Conservation (phyloP, 2,797 vertebrate genomes). For the Cryptoblepharus egeriae region DNA sequence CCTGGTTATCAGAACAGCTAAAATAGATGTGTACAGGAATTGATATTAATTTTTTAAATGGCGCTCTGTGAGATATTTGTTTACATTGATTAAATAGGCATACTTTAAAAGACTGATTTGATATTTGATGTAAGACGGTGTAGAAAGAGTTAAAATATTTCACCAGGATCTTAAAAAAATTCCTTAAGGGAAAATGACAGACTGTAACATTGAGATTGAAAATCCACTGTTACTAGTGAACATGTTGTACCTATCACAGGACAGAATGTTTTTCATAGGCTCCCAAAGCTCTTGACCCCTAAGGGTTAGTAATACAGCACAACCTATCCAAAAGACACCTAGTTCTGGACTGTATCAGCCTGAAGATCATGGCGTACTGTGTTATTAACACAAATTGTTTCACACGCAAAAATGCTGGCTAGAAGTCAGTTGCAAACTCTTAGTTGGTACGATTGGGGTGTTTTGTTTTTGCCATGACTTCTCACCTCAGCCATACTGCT, state of each 20-base stretch:
- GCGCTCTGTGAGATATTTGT: not conserved
- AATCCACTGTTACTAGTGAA: not conserved
- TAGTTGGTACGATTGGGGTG: not conserved
- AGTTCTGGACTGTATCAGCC: not conserved
- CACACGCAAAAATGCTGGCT: not conserved
- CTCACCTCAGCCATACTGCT: not conserved
- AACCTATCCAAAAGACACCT: slow-evolving; percentile 11
- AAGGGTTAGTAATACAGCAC: not conserved
- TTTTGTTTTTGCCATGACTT: not conserved
- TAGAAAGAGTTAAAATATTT: not conserved
- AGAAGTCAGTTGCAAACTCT: not conserved
- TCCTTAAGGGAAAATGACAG: slow-evolving; percentile 17
- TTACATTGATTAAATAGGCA: not conserved
- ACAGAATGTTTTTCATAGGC: not conserved
- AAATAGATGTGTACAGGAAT: not conserved
- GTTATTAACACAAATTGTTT: not conserved
- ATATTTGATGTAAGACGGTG: slow-evolving; percentile 4
- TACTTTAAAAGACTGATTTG: not conserved
- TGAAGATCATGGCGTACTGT: not conserved
- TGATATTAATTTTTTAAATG: not conserved
- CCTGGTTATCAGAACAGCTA: not conserved
- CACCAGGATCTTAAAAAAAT: not conserved
- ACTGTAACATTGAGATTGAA: not conserved
- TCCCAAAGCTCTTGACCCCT: slow-evolving; percentile 11
- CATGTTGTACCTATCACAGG: not conserved